phyloP scores from a whole-genome alignment of 2,797 vertebrate genomes.

The Gallinago solitaria region DNA sequence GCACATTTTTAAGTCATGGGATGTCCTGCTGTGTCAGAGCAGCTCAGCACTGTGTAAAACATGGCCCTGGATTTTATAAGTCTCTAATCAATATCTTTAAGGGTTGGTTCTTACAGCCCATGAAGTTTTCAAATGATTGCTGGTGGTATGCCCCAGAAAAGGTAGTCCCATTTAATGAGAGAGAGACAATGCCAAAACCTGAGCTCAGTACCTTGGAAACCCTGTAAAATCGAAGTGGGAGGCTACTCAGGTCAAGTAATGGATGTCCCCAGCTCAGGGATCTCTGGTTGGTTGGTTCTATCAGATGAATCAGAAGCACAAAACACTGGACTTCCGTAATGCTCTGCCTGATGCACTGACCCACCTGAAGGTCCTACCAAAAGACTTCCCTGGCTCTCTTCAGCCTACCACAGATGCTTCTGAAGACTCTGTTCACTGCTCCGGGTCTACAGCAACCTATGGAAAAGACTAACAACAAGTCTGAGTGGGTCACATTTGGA shows the following conservation, averaged over 20 bases:
- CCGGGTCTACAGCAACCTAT: not conserved
- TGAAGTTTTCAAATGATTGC: not conserved
- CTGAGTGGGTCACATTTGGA: not conserved
- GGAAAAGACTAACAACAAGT: not conserved
- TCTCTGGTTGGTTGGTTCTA: not conserved
- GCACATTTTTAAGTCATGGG: not conserved
- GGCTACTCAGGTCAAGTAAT: not conserved
- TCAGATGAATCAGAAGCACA: not conserved
- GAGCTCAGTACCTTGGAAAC: not conserved
- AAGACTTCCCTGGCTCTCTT: not conserved
- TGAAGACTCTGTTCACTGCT: not conserved
- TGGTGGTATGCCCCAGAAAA: not conserved
- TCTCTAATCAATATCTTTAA: not conserved
- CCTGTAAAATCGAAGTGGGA: not conserved
- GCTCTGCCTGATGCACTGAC: not conserved
- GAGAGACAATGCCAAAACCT: not conserved
- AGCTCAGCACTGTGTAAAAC: not conserved
- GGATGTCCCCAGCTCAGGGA: not conserved
- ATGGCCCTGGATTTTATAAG: not conserved
- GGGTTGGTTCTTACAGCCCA: not conserved
- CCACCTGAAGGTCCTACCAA: not conserved
- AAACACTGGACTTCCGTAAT: not conserved
- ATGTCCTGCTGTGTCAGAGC: not conserved
- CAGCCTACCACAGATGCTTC: not conserved
- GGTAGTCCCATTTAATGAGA: not conserved